Evolutionary conservation across 2,113 vertebrate species (phyloP).

Genomic region (Poicephalus meyeri): DNA sequence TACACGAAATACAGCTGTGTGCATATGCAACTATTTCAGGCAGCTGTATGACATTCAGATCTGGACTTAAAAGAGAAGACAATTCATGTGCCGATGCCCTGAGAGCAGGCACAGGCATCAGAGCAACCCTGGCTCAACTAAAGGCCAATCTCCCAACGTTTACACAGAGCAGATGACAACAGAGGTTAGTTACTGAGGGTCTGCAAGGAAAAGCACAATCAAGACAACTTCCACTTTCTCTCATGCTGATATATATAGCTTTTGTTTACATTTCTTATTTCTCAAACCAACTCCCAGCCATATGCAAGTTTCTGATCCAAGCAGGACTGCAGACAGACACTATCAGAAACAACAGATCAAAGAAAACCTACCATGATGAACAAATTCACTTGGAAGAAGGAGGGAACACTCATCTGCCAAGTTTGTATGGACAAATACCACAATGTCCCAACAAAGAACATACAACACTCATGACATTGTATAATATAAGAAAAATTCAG

Average conservation of each 20-base stretch:
- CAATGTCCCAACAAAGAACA: neutral
- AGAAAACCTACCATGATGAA: neutral
- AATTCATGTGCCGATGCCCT: fast-evolving
- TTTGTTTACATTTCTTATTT: constrained; percentile 2
- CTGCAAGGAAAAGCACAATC: neutral
- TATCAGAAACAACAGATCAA: neutral
- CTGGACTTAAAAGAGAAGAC: neutral
- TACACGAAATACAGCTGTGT: neutral
- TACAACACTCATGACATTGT: fast-evolving
- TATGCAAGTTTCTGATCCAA: neutral
- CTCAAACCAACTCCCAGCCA: neutral
- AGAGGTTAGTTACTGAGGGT: neutral
- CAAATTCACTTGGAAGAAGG: neutral
- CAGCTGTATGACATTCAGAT: neutral
- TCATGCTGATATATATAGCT: neutral
- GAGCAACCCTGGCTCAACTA: neutral
- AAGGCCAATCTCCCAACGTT: neutral
- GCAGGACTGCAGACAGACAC: neutral
- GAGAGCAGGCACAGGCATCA: fast-evolving
- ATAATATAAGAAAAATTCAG: neutral
- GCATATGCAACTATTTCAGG: neutral
- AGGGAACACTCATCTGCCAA: neutral
- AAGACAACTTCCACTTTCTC: neutral
- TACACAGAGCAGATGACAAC: neutral
- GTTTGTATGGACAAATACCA: neutral